These are phyloP conservation scores for Morone saxatilis DNA, from an alignment of 2,113 vertebrate genomes.

Conservation along the genomic window DNA sequence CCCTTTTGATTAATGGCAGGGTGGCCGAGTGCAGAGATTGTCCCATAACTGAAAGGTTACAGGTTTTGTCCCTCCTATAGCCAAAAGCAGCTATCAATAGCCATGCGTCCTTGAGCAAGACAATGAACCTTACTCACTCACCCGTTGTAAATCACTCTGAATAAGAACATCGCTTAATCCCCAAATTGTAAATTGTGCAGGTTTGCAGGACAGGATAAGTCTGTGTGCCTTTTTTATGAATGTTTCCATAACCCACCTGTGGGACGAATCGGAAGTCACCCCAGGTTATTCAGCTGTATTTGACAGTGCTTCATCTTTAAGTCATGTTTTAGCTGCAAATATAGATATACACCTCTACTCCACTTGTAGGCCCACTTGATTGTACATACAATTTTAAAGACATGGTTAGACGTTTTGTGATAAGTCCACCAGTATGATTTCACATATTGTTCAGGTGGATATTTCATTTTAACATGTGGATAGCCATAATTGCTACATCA, in stretches of 20 bases:
- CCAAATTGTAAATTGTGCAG: conserved; percentile 6
- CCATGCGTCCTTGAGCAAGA: conserved; percentile 18
- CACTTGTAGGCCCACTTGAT: background rate
- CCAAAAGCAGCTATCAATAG: conserved; percentile 19
- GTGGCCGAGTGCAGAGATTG: conserved; percentile 1
- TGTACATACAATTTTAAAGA: background rate
- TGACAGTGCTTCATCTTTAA: background rate
- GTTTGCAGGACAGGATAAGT: conserved; percentile 11
- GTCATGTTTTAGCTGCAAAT: background rate
- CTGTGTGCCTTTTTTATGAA: conserved; percentile 48
- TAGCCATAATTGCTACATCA: background rate
- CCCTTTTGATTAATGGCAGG: conserved; percentile 31
- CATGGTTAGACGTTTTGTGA: background rate
- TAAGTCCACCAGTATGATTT: background rate
- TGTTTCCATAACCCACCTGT: conserved; percentile 41
- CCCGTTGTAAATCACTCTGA: background rate
- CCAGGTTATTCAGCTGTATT: conserved; percentile 51
- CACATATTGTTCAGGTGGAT: background rate
- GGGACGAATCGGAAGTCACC: conserved; percentile 41
- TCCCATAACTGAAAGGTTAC: conserved; percentile 17
- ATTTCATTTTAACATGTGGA: background rate
- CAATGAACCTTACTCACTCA: background rate
- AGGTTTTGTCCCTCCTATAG: background rate
- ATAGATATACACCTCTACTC: background rate
- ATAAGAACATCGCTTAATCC: conserved; percentile 16